These are phyloP conservation scores for Pseudanteris insignis DNA, from an alignment of 2,888 invertebrate genomes.

Conservation along the genomic window DNA sequence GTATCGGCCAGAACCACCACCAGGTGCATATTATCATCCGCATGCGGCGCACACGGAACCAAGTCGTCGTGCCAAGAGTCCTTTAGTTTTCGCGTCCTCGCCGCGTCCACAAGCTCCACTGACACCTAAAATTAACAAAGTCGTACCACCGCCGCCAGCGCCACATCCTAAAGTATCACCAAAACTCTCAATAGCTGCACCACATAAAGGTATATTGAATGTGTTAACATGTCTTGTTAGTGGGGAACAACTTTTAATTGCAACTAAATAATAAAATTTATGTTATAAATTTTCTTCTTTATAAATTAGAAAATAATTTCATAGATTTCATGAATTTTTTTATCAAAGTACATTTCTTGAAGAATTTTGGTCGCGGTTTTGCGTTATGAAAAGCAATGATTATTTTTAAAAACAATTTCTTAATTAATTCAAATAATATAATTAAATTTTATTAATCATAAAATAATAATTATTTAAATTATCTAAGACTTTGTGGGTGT, in stretches of 20 bases:
- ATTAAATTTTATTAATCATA: too few species aligned
- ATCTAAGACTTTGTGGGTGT: too few species aligned
- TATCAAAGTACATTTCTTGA: too few species aligned
- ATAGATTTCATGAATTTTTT: too few species aligned
- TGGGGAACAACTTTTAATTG: background rate
- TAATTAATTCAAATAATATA: too few species aligned
- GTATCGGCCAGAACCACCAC: constrained; percentile 60
- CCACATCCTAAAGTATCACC: constrained; percentile 68
- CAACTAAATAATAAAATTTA: background rate
- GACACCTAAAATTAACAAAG: constrained; percentile 68
- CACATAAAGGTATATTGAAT: constrained; percentile 69
- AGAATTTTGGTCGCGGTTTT: too few species aligned
- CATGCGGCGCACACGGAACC: constrained; percentile 56
- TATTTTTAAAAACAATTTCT: too few species aligned
- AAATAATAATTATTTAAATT: too few species aligned
- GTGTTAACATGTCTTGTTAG: too few species aligned
- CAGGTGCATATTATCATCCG: constrained; percentile 60
- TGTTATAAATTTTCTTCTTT: background rate
- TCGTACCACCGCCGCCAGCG: constrained; percentile 49
- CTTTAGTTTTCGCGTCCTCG: constrained; percentile 59
- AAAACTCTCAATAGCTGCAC: constrained; percentile 60
- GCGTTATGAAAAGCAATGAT: too few species aligned
- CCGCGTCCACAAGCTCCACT: constrained; percentile 68
- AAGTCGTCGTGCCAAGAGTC: constrained; percentile 61
- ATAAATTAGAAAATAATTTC: too few species aligned